phyloP scores from a whole-genome alignment of 2,113 vertebrate species.

The Tretioscincus oriximinensis region DNA sequence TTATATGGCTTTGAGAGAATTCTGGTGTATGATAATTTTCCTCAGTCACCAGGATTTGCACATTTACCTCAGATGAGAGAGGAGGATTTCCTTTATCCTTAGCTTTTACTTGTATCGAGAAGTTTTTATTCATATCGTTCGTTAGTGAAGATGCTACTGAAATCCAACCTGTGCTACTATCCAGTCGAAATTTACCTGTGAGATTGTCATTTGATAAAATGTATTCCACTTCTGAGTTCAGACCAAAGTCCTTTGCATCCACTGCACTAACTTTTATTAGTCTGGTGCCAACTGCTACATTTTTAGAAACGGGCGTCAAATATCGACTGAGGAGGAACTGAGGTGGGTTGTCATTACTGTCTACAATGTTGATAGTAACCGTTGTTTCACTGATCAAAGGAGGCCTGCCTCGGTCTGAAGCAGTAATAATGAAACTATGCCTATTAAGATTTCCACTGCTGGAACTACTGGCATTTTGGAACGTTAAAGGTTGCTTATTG shows the following conservation, averaged over 20 bases:
- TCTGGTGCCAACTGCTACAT: conserved; percentile 86
- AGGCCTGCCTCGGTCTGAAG: conserved; percentile 87
- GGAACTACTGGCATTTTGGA: conserved; percentile 84
- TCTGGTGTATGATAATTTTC: conserved; percentile 95
- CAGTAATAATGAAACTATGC: conserved; percentile 94
- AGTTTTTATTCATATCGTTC: conserved; percentile 83
- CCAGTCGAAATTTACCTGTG: conserved; percentile 83
- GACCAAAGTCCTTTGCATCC: conserved; percentile 91
- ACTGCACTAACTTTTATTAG: conserved; percentile 84
- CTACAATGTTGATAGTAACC: conserved; percentile 89
- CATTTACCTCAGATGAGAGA: conserved; percentile 75
- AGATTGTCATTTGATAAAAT: conserved; percentile 78
- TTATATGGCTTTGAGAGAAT: conserved; percentile 91
- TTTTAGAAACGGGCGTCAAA: conserved; percentile 93
- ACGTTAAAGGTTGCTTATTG: conserved; percentile 89
- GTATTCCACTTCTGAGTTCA: conserved; percentile 93
- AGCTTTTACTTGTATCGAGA: conserved; percentile 82
- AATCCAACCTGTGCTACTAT: conserved; percentile 87
- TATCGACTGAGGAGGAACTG: conserved; percentile 80
- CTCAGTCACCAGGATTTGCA: conserved; percentile 89
- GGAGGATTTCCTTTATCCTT: conserved; percentile 93
- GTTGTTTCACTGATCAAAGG: conserved; percentile 92
- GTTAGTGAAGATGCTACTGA: conserved; percentile 86
- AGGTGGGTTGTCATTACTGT: conserved; percentile 93
- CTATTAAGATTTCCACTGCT: conserved; percentile 88